phyloP scores from a whole-genome alignment of 2,797 vertebrate genomes.

The Erethizon dorsatum region DNA sequence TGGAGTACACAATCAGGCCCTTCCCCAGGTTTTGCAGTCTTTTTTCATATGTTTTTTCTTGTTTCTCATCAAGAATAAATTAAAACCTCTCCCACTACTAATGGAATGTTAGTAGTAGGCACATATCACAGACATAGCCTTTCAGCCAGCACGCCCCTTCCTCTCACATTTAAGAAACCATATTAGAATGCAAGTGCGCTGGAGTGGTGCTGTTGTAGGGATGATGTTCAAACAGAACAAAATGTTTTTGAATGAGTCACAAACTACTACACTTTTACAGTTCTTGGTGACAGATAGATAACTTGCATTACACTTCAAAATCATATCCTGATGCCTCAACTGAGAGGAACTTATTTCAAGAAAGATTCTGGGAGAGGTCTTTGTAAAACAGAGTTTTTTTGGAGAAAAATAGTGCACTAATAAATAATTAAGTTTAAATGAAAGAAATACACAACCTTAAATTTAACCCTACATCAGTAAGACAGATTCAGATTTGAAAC shows the following conservation, averaged over 20 bases:
- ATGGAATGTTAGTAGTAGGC: not conserved
- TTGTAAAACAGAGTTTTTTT: constrained; percentile 9
- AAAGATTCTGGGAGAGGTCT: not conserved
- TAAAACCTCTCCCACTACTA: not conserved
- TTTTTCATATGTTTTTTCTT: not conserved
- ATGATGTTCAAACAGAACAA: not conserved
- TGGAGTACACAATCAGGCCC: not conserved
- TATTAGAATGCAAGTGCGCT: not conserved
- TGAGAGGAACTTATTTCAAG: constrained; percentile 33
- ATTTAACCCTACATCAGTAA: not conserved
- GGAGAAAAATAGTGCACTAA: not conserved
- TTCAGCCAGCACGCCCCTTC: not conserved
- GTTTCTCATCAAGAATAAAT: not conserved
- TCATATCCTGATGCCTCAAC: not conserved
- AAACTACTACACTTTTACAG: not conserved
- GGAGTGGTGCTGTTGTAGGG: not conserved
- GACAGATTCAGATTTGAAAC: not conserved
- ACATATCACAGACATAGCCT: not conserved
- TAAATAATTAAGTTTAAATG: constrained; percentile 44
- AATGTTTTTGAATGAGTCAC: not conserved
- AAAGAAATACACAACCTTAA: not conserved
- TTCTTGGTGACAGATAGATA: not conserved
- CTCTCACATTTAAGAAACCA: not conserved
- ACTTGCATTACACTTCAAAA: not conserved
- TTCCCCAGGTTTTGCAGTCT: not conserved